Evolutionary conservation across 1,140 invertebrate genomes (phyloP).

Genomic region (Calephelis virginiensis): DNA sequence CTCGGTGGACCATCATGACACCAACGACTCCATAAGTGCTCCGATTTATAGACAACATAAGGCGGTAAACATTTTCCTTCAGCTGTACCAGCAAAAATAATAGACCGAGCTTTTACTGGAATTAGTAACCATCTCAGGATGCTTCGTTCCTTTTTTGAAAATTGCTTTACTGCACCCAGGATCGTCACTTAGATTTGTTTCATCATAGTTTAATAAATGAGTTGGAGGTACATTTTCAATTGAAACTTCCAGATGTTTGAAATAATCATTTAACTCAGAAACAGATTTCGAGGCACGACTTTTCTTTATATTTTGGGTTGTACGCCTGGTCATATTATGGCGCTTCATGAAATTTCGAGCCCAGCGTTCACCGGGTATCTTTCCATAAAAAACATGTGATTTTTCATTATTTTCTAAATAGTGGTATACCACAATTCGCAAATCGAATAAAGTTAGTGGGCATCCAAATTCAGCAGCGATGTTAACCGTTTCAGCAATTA

Average conservation of each 20-base stretch:
- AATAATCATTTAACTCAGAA: constrained; percentile 18
- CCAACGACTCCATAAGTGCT: constrained; percentile 54
- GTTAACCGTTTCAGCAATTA: constrained; percentile 19
- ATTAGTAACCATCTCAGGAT: constrained; percentile 51
- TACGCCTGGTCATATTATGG: too few relatives aligned
- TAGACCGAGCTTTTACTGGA: constrained; percentile 41
- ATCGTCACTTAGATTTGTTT: constrained; percentile 66
- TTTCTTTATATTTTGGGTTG: too few relatives aligned
- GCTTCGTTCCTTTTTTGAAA: constrained; percentile 44
- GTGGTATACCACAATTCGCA: too few relatives aligned
- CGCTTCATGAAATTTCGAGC: too few relatives aligned
- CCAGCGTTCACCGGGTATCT: too few relatives aligned
- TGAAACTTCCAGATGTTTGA: constrained; percentile 18
- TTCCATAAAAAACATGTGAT: too few relatives aligned
- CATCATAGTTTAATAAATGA: constrained; percentile 68
- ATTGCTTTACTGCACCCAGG: constrained; percentile 47
- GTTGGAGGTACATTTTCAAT: constrained; percentile 45
- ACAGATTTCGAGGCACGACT: too few relatives aligned
- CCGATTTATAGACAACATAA: constrained; percentile 61
- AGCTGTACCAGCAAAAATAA: constrained; percentile 57
- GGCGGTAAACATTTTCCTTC: constrained; percentile 41
- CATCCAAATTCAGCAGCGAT: too few relatives aligned
- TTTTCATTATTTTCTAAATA: too few relatives aligned
- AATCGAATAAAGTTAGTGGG: too few relatives aligned
- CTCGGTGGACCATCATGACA: constrained; percentile 43